A percentile compares a stretch with the other conserved stretches of the same genome.
phyloP scores from a whole-genome alignment of 2,113 vertebrate species.

The Speoplatyrhinus poulsoni region DNA sequence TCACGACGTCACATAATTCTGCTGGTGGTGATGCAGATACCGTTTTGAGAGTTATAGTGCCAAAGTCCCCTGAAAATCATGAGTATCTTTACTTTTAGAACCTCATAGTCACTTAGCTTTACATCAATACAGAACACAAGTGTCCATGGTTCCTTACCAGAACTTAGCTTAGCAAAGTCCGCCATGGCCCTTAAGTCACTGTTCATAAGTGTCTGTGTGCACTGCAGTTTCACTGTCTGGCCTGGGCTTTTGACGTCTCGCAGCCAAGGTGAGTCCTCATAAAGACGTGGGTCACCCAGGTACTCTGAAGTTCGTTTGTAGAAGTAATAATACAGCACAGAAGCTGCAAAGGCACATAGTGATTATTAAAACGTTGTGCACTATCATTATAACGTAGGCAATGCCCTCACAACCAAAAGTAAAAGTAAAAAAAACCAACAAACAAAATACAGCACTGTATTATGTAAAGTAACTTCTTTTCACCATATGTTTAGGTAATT shows the following conservation, averaged over 20 bases:
- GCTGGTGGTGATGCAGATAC: no score
- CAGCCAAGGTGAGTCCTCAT: conserved; percentile 90
- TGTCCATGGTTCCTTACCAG: not conserved
- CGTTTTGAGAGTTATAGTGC: no score
- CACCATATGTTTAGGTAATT: no score
- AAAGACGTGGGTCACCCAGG: conserved; percentile 89
- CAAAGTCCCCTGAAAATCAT: not conserved
- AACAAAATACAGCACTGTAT: no score
- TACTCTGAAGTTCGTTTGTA: conserved; percentile 89
- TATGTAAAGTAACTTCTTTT: no score
- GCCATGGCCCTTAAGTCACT: not conserved
- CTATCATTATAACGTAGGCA: no score
- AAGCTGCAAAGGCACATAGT: conserved; percentile 67
- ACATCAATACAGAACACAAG: no score
- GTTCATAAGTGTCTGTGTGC: no score
- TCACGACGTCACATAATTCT: no score
- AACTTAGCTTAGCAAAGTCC: not conserved
- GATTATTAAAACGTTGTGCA: no score
- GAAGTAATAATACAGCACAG: conserved; percentile 90
- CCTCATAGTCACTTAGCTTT: not conserved
- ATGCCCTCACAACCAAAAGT: not conserved
- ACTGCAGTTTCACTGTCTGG: conserved; percentile 65
- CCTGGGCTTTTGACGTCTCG: conserved; percentile 80
- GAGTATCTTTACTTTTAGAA: not conserved
- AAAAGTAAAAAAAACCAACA: not conserved